Base-by-base conservation (phyloP, 2,113 vertebrate genomes). In the Martes martes region DNA sequence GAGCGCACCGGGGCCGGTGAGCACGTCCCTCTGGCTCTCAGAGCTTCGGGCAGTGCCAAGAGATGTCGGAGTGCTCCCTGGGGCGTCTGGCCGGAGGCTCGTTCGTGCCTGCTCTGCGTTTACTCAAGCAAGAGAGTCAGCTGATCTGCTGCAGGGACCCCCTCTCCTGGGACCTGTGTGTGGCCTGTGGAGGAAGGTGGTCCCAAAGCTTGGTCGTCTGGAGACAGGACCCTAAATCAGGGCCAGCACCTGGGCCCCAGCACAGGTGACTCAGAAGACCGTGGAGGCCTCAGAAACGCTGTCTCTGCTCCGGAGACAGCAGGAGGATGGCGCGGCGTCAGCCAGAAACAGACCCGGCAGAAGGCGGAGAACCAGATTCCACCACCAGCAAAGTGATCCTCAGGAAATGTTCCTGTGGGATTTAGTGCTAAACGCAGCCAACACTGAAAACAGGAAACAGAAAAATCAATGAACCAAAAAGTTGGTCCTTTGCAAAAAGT, bases 61-160 rank as follows among this genome's bases (percentile, higher is more conserved):
- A 47, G 31, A 50, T 0, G 6, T 61, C 11, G 1, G 3, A 19
- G 33, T 0, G 8, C 19, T n/a, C 61, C 19, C 28, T 6, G 47
- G 18, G 11, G 31, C 59, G 8, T 39, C 8, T 16, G 79, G n/a
- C n/a, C n/a, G 28, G 71, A 76, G 78, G 55, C 57, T 39, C 36
- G 23, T 36, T 14, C n/a, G 3, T 0, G 1, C 11, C 21, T 4
- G 31, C 61, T 42, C 55, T 14, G 15, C 36, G 4, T 3, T 45
- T 10, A 80, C 15, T 84, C 47, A 42, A 36, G 61, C 69, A 85
- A 39, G 61, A 87, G 39, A 52, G 65, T 21, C 57, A 47, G 26
- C 55, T 14, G 8, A 42, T 26, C 47, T 39, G 69, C 28, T n/a
- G 10, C 10, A 8, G 24, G 42, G 9, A 42, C n/a, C 16, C 15